A percentile compares a stretch with the other conserved stretches of the same genome.
Conservation (phyloP, 2,797 vertebrate species). For the Chelon labrosus region DNA sequence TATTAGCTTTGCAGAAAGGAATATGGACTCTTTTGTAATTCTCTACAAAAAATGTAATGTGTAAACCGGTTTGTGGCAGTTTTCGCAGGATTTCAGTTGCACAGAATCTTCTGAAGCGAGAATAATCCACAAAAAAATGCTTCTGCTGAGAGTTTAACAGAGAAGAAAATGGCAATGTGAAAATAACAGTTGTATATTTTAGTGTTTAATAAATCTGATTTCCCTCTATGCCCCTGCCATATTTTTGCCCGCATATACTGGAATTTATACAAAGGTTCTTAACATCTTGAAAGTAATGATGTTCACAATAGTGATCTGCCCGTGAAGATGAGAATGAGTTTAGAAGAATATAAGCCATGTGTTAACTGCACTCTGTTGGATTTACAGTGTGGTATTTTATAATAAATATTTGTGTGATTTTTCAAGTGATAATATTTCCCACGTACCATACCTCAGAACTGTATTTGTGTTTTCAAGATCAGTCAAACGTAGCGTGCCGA, state of each 20-base stretch:
- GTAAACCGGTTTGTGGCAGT: conserved; percentile 5
- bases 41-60: conserved; percentile 16
- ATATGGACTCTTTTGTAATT: background rate
- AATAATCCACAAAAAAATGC: background rate
- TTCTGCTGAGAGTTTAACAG: background rate
- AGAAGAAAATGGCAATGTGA: background rate
- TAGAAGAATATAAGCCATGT: too few species aligned
- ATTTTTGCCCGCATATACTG: background rate
- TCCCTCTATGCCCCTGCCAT: background rate
- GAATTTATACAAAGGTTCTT: too few species aligned
- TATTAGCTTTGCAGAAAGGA: conserved; percentile 20
- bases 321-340: too few species aligned
- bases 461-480: too few species aligned
- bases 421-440: too few species aligned
- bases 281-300: background rate
- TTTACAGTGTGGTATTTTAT: too few species aligned
- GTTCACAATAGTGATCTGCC: background rate
- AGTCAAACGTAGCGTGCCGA: too few species aligned
- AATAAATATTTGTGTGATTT: too few species aligned
- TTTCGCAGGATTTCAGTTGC: conserved; percentile 1
- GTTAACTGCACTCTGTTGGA: too few species aligned
- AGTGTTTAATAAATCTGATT: conserved; percentile 46
- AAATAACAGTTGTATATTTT: conserved; percentile 31
- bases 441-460: too few species aligned
- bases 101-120: conserved; percentile 7